A percentile compares a stretch with the other conserved stretches of the same genome.
Evolutionary conservation across 1,140 invertebrate genomes (phyloP).

Genomic region (Apis cerana): DNA sequence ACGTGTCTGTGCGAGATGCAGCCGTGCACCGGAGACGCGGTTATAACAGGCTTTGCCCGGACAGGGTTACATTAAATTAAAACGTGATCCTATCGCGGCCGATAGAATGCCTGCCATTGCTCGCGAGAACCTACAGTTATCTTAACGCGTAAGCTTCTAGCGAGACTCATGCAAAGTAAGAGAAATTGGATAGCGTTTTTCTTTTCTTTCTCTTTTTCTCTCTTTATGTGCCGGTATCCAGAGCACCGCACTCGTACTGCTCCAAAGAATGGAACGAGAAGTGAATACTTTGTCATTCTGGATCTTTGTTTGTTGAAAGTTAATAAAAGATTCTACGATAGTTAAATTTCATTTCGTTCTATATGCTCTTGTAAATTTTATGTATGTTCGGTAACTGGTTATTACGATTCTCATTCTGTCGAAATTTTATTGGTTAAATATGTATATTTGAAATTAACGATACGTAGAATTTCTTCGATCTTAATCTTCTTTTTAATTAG

Average conservation of each 20-base stretch:
- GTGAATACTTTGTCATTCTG: not conserved
- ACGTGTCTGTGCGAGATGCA: not conserved
- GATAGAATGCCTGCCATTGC: not conserved
- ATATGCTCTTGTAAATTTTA: too few species aligned
- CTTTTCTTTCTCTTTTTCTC: too few species aligned
- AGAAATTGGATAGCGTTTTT: not conserved
- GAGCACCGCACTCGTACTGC: not conserved
- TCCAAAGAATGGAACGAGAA: not conserved
- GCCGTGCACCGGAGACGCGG: not conserved
- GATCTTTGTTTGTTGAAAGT: not conserved
- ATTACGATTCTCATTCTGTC: too few species aligned
- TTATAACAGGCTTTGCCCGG: slow-evolving; percentile 17
- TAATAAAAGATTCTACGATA: not conserved
- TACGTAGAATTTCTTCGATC: not conserved
- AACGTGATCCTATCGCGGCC: slow-evolving; percentile 30
- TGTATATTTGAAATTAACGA: not conserved
- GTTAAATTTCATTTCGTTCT: not conserved
- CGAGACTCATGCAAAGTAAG: not conserved
- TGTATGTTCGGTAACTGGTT: too few species aligned
- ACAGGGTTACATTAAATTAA: slow-evolving; percentile 30
- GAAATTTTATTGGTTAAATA: not conserved
- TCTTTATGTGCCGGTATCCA: not conserved
- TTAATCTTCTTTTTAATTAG: too few species aligned
- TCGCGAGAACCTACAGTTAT: slow-evolving; percentile 5
- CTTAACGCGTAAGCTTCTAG: not conserved